These are phyloP conservation scores for Podarcis raffonei DNA, from an alignment of 2,113 vertebrate species.

Conservation along the genomic window DNA sequence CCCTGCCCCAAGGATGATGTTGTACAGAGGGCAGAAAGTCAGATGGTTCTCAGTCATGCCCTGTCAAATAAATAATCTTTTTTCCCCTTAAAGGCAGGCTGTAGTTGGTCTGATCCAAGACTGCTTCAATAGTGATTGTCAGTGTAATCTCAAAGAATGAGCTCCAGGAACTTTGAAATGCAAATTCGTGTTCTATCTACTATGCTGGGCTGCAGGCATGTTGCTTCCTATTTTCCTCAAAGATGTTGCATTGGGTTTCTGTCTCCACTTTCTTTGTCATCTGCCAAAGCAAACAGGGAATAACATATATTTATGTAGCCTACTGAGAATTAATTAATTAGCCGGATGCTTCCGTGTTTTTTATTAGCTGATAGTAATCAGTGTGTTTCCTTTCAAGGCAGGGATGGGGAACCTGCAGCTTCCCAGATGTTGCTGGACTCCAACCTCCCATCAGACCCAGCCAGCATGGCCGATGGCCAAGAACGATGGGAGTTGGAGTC, in stretches of 20 bases:
- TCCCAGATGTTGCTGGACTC: too few relatives aligned
- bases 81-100: background rate
- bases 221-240: background rate
- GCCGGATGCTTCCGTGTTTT: background rate
- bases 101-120: background rate
- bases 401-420: too few relatives aligned
- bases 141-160: background rate
- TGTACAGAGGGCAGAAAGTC: background rate
- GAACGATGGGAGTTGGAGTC: too few relatives aligned
- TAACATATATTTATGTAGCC: background rate
- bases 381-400: background rate
- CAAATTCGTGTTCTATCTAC: background rate
- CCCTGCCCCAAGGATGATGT: too few relatives aligned
- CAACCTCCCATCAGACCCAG: too few relatives aligned
- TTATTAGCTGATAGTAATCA: background rate
- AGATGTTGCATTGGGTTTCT: background rate
- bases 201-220: background rate
- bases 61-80: background rate
- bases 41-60: background rate
- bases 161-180: slow-evolving; percentile 1
- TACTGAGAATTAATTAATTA: slow-evolving; percentile 6
- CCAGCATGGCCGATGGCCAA: too few relatives aligned
- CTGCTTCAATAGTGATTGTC: background rate
- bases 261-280: background rate
- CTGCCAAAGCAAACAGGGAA: background rate